Base-by-base conservation (phyloP, 2,888 invertebrate genomes). In the Imbricaverruca yamaguchii region DNA sequence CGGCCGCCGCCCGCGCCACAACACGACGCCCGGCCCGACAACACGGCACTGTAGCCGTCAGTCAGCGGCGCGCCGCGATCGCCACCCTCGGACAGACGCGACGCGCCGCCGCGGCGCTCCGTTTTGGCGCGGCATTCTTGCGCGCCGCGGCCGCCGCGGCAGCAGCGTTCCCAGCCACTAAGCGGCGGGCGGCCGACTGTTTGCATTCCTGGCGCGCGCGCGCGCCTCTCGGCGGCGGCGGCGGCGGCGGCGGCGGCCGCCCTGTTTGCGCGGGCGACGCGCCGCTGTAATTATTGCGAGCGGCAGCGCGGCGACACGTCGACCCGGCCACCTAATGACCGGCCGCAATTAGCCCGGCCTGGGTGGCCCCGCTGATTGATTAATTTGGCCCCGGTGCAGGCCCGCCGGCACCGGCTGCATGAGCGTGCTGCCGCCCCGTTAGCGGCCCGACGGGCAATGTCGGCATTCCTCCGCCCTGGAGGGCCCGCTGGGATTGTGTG, bases 331-430 rank as follows among this genome's bases (percentile, higher is more conserved):
- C 12, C 69, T 69, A 69, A 69, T 69, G 69, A 69, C 39, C 39
- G 69, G 12, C 15, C 69, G 12, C 69, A 69, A 69, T 69, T 69
- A 69, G 69, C 25, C 69, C 69, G 25, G 69, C 69, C 69, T 69
- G 69, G 69, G 69, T 69, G 69, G 69, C 13, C 67, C 69, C 21
- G 13, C 39, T 69, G 69, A 69, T 69, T 69, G 15, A 69, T 69
- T 69, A 69, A 69, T 69, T 69, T 69, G 69, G 69, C 10, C 65
- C n/a, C 9, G n/a, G 23, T 23, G 65, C 2, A n/a, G 23, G 65
- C 65, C 65, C 10, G 65, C 18, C n/a, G 61, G 61, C 61, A 18
- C 12, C 15, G 61, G 15, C 61, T 13, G 61, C 15, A 39, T 18
- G 61, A 61, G 61, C 61, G 61, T 61, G 61, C 9, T 18, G 18